Evolutionary conservation across 1,140 invertebrate species (phyloP), one percentile per base, ranked within the genome.

Genomic region (Arion vulgaris): DNA sequence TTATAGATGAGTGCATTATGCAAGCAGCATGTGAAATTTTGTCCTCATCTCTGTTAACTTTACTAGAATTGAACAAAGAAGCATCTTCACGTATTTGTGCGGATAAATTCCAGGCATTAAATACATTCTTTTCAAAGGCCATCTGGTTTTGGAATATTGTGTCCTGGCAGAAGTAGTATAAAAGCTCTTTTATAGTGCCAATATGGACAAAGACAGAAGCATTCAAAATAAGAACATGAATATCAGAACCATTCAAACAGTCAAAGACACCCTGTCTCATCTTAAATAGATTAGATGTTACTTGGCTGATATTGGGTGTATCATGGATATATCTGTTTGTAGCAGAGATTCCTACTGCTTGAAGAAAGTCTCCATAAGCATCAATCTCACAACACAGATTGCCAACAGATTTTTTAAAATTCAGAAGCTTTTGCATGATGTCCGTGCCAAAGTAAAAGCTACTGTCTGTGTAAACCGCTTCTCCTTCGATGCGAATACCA

Each of bases 301-400:
- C 49, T 36, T 81, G 82, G 11, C 85, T 89, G 9, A 92, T 88
- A 88, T 91, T 92, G 19, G 84, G 85, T 7, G 83, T 85, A 62
- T 89, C 85, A 23, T 89, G 78, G 15, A 90, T 89, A 80, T 92
- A 93, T 23, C 87, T 87, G 36, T 82, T 81, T 11, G 85, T 89
- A 19, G 92, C 86, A 51, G 83, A 75, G 34, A 85, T 84, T 2
- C 93, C 93, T 9, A 94, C 85, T 9, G 92, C 88, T 83, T 93
- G 92, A 23, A 94, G 83, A 85, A 93, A 94, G 85, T 93, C 93
- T 19, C 92, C 92, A 87, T 93, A 94, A n/a, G 91, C 92, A 90
- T 93, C 92, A 71, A 93, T 91, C 88, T 94, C 93, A 87, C 90
- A 91, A 23, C 83, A 83, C n/a, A 93, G 73, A 19, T 87, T 85